Evolutionary conservation across 2,797 vertebrate species (phyloP).

Genomic region (Siniperca scherzeri): DNA sequence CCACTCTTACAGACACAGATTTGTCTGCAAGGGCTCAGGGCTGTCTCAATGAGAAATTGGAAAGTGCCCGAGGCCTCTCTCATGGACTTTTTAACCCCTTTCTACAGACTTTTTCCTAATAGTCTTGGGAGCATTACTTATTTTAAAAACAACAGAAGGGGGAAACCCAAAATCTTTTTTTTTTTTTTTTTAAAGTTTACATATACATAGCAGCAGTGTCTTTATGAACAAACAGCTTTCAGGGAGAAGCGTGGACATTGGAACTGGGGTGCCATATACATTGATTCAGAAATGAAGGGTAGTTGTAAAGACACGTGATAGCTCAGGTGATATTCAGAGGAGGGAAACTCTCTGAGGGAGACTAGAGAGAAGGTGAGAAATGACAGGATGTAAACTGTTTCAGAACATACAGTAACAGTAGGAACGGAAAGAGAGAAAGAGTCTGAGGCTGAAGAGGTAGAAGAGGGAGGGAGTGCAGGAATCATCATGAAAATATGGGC

Average conservation of each 20-base stretch:
- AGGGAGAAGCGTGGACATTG: neutral
- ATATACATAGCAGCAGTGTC: neutral
- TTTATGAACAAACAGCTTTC: neutral
- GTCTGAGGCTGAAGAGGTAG: neutral
- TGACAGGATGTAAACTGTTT: neutral
- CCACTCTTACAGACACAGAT: neutral
- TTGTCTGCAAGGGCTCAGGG: neutral
- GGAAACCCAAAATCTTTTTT: neutral
- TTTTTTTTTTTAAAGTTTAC: neutral
- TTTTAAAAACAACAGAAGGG: neutral
- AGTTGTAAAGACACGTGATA: neutral
- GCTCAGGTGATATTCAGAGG: slow-evolving; percentile 4
- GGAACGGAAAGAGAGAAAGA: neutral
- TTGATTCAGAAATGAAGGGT: neutral
- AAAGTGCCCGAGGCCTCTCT: neutral
- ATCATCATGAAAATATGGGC: neutral
- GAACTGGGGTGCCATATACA: slow-evolving; percentile 7
- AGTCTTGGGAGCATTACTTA: neutral
- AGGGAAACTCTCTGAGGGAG: slow-evolving; percentile 4
- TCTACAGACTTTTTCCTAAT: neutral
- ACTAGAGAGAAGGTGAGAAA: neutral
- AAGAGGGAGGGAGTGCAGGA: neutral
- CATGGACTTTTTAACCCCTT: neutral
- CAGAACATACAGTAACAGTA: neutral
- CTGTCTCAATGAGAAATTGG: neutral